Evolutionary conservation across 2,797 vertebrate genomes (phyloP), one percentile per base, ranked within the genome.

Genomic region (Microctenopoma steveboyesi): DNA sequence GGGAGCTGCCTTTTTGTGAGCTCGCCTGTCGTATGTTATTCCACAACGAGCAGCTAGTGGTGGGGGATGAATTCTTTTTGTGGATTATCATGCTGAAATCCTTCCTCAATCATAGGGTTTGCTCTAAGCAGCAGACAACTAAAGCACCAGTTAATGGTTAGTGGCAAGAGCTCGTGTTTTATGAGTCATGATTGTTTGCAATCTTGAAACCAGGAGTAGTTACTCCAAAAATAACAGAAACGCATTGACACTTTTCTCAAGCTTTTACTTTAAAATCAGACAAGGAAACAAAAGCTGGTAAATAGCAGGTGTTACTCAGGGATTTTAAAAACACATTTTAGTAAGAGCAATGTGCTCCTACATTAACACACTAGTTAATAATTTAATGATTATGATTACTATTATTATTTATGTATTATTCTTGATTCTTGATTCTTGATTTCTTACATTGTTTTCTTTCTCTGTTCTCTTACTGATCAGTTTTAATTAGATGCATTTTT

Each of bases 21-120:
- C 51, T 46, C 9, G 14, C 43, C 22, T 10, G 33, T 40, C 62
- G n/a, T 74, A 78, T 78, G 63, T 59, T 55, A 2, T 56, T 65
- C 7, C 5, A 28, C 56, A 13, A 1, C n/a, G 5, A 64, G 43
- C 11, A 37, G 4, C 45, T 16, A 1, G 48, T 58, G 35, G 14
- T 46, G 48, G 25, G n/a, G 51, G 66, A 63, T 52, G 15, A 58
- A 33, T 43, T 35, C 33, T 35, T 72, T 27, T 18, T 18, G 63
- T 52, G n/a, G 42, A 43, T 28, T 25, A 28, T 67, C 49, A 46
- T 60, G 10, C 60, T 42, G 18, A 63, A 72, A 74, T 54, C 7
- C 28, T 67, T 39, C 28, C 30, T 69, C 11, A 60, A 12, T 72
- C 55, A 58, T 18, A 14, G 15, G 6, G 2, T 70, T 70, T 53